A percentile compares a stretch with the other conserved stretches of the same genome.
Evolutionary conservation across 2,888 invertebrate genomes (phyloP).

Genomic region (Drosophila phalerata): DNA sequence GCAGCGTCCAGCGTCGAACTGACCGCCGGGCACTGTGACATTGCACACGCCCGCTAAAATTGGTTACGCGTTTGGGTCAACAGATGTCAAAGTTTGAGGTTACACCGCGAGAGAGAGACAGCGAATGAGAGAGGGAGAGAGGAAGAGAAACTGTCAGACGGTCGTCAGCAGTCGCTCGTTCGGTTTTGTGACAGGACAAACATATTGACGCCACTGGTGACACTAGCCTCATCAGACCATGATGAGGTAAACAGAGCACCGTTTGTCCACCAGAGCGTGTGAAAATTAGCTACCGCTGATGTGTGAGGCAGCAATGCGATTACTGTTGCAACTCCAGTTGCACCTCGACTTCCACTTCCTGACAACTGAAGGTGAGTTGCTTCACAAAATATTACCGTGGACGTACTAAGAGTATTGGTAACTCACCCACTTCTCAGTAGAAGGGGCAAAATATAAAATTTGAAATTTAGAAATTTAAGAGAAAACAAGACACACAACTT

Average conservation of each 20-base stretch:
- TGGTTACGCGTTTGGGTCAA: constrained; percentile 74
- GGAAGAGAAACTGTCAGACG: not conserved
- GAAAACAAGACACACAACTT: no score
- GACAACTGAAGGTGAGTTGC: not conserved
- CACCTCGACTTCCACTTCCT: not conserved
- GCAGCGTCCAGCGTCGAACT: constrained; percentile 36
- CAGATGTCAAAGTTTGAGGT: constrained; percentile 54
- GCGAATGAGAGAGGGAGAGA: not conserved
- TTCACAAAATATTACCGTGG: no score
- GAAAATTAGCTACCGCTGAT: constrained; percentile 60
- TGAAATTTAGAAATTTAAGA: no score
- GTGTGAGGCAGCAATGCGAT: constrained; percentile 44
- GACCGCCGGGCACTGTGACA: constrained; percentile 30
- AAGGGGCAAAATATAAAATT: no score
- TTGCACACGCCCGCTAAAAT: constrained; percentile 62
- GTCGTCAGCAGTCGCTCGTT: constrained; percentile 26
- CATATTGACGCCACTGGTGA: constrained; percentile 53
- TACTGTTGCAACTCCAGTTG: constrained; percentile 28
- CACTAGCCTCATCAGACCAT: constrained; percentile 24
- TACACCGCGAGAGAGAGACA: not conserved
- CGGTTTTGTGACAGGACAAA: constrained; percentile 45
- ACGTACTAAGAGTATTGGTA: no score
- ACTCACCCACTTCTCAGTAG: no score
- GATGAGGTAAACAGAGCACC: constrained; percentile 15
- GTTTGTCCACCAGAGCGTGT: constrained; percentile 42